phyloP scores from a whole-genome alignment of 2,113 vertebrate genomes.

The Murina feae region DNA sequence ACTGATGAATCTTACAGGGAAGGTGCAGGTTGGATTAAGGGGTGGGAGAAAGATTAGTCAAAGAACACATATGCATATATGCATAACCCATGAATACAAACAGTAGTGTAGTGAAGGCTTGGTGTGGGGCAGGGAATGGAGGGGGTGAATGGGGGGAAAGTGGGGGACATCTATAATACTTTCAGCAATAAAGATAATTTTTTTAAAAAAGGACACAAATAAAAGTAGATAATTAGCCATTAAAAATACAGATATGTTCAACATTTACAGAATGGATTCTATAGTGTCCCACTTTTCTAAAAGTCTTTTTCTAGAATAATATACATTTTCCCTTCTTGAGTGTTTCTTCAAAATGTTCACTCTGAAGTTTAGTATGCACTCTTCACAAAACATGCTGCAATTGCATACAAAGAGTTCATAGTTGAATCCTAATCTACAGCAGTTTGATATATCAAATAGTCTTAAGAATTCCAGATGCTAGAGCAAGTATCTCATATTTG shows the following conservation, averaged over 20 bases:
- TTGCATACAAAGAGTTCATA: neutral
- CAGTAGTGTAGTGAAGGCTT: too few species aligned
- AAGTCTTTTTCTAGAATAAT: neutral
- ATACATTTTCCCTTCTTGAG: neutral
- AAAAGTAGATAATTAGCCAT: too few species aligned
- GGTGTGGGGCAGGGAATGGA: too few species aligned
- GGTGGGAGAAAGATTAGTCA: too few species aligned
- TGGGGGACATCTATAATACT: too few species aligned
- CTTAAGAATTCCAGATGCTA: neutral
- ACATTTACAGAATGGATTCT: neutral
- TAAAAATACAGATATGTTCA: neutral
- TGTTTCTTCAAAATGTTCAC: constrained; percentile 11
- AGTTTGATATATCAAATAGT: neutral
- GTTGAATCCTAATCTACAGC: neutral
- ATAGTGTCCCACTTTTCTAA: neutral
- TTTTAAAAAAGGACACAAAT: too few species aligned
- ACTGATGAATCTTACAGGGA: too few species aligned
- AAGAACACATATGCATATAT: too few species aligned
- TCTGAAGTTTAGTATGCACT: constrained; percentile 9
- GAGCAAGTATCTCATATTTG: neutral
- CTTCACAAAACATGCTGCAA: neutral
- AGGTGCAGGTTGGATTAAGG: too few species aligned
- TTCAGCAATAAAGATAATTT: too few species aligned
- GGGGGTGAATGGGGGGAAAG: too few species aligned
- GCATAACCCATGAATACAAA: too few species aligned